phyloP scores from a whole-genome alignment of 1,140 invertebrate genomes.

The Carposina sasakii region DNA sequence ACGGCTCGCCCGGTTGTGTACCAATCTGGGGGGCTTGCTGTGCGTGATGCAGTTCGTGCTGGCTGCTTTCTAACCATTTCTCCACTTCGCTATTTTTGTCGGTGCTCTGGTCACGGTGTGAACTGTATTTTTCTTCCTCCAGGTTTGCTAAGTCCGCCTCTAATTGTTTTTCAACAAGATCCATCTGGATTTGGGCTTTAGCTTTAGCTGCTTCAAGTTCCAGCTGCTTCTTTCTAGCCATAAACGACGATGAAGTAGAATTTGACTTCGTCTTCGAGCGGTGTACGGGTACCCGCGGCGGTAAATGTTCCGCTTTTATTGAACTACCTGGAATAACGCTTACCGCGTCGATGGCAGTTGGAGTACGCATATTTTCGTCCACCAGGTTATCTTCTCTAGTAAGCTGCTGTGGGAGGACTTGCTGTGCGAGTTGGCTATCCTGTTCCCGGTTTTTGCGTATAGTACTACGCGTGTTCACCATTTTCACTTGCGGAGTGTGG shows the following conservation, averaged over 20 bases:
- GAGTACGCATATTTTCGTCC: no score
- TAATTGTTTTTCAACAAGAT: slow-evolving; percentile 4
- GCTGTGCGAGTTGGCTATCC: no score
- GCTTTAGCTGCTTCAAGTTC: background rate
- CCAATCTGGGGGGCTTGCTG: background rate
- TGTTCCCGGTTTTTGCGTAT: no score
- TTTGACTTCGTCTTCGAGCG: no score
- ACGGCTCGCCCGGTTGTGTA: background rate
- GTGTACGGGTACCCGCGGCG: no score
- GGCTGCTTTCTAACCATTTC: background rate
- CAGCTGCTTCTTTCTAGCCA: background rate
- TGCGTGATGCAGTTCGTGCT: background rate
- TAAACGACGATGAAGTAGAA: slow-evolving; percentile 2
- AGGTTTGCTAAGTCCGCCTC: slow-evolving; percentile 2
- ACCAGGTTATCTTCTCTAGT: no score
- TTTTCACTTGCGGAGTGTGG: no score
- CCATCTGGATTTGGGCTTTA: background rate
- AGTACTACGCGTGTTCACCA: no score
- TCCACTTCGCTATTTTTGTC: background rate
- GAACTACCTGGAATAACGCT: no score
- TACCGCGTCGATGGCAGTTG: no score
- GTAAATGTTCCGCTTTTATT: no score
- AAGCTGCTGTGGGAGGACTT: no score
- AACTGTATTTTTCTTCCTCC: slow-evolving; percentile 6
- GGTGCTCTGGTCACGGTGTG: background rate